A percentile compares a stretch with the other conserved stretches of the same genome.
These are phyloP conservation scores for Tolmerus cingulatus DNA, from an alignment of 2,888 invertebrate species.

Conservation along the genomic window DNA sequence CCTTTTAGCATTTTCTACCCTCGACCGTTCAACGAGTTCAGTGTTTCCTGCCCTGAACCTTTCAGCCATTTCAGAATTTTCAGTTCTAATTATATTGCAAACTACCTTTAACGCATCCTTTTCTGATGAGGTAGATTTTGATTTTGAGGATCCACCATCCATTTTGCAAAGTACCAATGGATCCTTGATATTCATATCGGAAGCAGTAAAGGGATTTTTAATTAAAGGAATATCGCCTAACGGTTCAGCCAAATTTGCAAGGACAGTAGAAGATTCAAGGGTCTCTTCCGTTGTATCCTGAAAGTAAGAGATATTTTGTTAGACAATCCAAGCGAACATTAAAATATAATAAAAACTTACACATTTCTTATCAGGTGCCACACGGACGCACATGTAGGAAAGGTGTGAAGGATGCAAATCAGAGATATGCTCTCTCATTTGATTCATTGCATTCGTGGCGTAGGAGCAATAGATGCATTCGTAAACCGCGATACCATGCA, in stretches of 20 bases:
- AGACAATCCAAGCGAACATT: background rate
- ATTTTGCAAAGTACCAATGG: background rate
- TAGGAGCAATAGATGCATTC: constrained; percentile 66
- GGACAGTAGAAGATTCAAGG: constrained; percentile 42
- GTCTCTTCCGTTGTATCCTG: constrained; percentile 22
- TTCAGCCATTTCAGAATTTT: background rate
- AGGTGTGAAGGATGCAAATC: constrained; percentile 61
- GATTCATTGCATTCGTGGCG: constrained; percentile 59
- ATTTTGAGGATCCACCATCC: background rate
- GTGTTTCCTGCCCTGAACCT: background rate
- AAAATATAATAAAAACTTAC: background rate
- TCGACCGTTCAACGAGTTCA: background rate
- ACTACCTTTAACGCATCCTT: background rate
- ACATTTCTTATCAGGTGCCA: constrained; percentile 44
- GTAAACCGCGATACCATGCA: constrained; percentile 62
- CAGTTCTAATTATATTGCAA: background rate
- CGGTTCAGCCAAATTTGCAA: constrained; percentile 34
- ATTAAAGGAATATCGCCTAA: constrained; percentile 23
- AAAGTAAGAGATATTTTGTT: background rate
- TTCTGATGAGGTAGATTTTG: background rate
- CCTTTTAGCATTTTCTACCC: background rate
- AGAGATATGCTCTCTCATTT: constrained; percentile 65
- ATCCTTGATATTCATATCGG: constrained; percentile 42
- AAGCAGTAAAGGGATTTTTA: constrained; percentile 23
- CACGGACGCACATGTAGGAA: constrained; percentile 58